These are phyloP conservation scores for Morinoia aosen DNA, from an alignment of 2,888 invertebrate species.

Conservation along the genomic window DNA sequence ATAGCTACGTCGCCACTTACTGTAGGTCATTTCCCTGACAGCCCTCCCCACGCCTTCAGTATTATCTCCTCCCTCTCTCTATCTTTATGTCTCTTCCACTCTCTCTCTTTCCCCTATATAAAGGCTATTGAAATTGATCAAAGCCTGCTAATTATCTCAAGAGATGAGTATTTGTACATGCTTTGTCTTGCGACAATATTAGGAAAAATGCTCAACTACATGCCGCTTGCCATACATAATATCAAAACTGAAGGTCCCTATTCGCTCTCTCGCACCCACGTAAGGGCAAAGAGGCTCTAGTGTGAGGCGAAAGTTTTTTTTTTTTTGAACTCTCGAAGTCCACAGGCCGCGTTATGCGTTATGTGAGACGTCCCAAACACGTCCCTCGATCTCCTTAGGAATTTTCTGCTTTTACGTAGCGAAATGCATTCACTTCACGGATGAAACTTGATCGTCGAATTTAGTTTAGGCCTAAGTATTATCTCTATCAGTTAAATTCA, in stretches of 20 bases:
- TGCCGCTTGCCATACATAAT: not conserved
- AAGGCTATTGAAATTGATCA: not conserved
- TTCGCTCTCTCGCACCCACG: not conserved
- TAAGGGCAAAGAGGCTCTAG: not conserved
- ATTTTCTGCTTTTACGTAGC: too few relatives aligned
- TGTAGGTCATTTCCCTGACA: slow-evolving; percentile 20
- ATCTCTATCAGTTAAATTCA: too few relatives aligned
- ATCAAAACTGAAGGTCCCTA: not conserved
- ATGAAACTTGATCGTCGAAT: too few relatives aligned
- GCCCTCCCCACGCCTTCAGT: not conserved
- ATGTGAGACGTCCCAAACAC: too few relatives aligned
- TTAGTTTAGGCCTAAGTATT: too few relatives aligned
- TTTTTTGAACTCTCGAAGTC: not conserved
- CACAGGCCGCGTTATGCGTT: too few relatives aligned
- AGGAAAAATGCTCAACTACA: not conserved
- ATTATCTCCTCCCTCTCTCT: not conserved
- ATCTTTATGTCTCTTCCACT: not conserved
- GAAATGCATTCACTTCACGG: too few relatives aligned
- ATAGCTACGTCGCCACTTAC: not conserved
- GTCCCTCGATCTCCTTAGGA: too few relatives aligned
- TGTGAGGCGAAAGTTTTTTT: not conserved
- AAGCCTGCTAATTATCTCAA: not conserved
- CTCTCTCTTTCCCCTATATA: not conserved
- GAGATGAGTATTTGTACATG: not conserved
- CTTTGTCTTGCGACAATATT: not conserved